Percentiles rank a stretch among this genome's conserved stretches.
These are phyloP conservation scores for Lasiurus cinereus DNA, from an alignment of 2,113 vertebrate genomes.

Conservation along the genomic window DNA sequence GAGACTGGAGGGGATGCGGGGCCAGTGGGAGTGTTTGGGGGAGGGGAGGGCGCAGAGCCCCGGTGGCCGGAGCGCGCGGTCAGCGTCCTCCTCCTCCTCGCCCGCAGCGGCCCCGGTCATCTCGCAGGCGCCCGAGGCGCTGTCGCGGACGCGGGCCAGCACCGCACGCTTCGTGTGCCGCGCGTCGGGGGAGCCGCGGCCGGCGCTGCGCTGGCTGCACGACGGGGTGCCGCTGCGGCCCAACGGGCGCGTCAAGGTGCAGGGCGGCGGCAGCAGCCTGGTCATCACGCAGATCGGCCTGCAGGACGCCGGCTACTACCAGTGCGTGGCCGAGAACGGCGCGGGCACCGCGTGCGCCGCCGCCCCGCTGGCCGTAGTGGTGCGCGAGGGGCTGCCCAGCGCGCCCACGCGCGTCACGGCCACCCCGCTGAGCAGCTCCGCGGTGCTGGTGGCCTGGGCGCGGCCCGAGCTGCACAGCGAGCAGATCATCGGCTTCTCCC, in stretches of 20 bases:
- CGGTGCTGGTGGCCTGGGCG: conserved; percentile 94
- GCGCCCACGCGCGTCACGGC: conserved; percentile 92
- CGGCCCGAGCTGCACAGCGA: conserved; percentile 95
- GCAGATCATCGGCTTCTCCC: conserved; percentile 97
- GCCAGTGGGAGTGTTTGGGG: too few relatives aligned
- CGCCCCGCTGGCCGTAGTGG: conserved; percentile 94
- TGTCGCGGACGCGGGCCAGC: conserved; percentile 95
- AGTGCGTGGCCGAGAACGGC: conserved; percentile 96
- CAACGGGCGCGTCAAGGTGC: conserved; percentile 94
- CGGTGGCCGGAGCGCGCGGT: background rate
- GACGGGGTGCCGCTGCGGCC: conserved; percentile 92
- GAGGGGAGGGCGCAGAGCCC: background rate
- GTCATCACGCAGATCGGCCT: conserved; percentile 97
- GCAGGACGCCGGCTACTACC: conserved; percentile 97
- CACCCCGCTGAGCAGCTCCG: conserved; percentile 93
- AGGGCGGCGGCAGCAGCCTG: conserved; percentile 93
- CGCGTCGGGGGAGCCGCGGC: conserved; percentile 94
- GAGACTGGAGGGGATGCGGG: too few relatives aligned
- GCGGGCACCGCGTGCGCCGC: conserved; percentile 95
- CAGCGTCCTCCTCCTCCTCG: conserved; percentile 23
- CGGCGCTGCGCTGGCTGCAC: conserved; percentile 93
- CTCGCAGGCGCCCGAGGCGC: conserved; percentile 94
- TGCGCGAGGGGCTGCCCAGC: conserved; percentile 96
- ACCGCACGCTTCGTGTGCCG: conserved; percentile 97
- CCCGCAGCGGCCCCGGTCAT: conserved; percentile 93